These are phyloP conservation scores for Agonopterix arenella DNA, from an alignment of 2,888 invertebrate species.

Conservation along the genomic window DNA sequence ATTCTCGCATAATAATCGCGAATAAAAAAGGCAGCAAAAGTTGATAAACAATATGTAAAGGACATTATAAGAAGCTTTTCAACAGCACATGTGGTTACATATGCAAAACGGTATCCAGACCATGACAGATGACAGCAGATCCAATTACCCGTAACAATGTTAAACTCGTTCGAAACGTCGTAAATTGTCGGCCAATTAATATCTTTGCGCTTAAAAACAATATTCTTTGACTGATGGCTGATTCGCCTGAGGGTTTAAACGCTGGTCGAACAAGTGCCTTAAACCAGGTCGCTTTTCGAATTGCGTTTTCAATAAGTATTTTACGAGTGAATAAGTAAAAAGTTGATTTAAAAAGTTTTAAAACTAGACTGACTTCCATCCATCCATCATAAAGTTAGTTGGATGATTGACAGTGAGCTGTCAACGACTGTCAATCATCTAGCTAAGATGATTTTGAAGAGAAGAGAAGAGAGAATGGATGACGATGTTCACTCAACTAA, in stretches of 20 bases:
- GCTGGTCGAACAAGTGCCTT: constrained; percentile 10
- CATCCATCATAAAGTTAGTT: too few relatives aligned
- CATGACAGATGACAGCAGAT: constrained; percentile 21
- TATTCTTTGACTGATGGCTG: constrained; percentile 18
- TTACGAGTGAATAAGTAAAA: background rate
- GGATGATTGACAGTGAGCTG: too few relatives aligned
- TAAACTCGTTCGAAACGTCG: constrained; percentile 11
- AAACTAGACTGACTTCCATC: too few relatives aligned
- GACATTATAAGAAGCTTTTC: background rate
- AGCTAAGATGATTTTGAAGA: too few relatives aligned
- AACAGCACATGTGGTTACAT: background rate
- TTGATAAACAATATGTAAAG: background rate
- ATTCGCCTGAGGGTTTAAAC: constrained; percentile 6
- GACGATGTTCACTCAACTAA: too few relatives aligned
- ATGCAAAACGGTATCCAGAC: constrained; percentile 4
- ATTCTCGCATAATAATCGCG: too few relatives aligned
- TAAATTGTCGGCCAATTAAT: constrained; percentile 52
- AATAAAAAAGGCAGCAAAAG: background rate
- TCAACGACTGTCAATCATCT: too few relatives aligned
- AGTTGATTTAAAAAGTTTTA: too few relatives aligned
- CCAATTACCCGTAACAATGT: constrained; percentile 29
- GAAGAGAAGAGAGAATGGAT: too few relatives aligned
- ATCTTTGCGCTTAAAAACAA: constrained; percentile 40
- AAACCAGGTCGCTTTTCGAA: background rate
- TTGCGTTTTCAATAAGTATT: background rate